Base-by-base conservation (phyloP, 2,113 vertebrate genomes). In the Meles meles region DNA sequence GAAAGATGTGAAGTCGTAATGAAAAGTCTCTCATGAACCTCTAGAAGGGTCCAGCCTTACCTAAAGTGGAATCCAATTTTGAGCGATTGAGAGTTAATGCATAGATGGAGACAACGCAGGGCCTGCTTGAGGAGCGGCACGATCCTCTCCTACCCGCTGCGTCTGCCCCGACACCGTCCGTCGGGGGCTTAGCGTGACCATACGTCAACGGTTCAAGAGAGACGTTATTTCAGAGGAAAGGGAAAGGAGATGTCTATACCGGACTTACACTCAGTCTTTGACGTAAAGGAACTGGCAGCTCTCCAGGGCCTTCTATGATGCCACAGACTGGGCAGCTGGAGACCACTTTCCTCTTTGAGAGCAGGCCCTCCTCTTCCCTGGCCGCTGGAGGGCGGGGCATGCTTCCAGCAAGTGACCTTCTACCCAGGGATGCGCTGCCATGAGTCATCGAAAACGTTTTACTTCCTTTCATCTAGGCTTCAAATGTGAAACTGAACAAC, bases 21-120 rank as follows among this genome's bases (percentile, higher is more conserved):
- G 71, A 95, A 61, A 47, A 94, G 95, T 94, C 31, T 96, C 67
- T 21, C 79, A 2, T 25, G 82, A 93, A 72, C 95, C 91, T 57
- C 72, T 10, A 0, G 27, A 12, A 88, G 95, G 92, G 97, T 96
- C 92, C n/a, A 88, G 90, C 47, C 44, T 71, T 86, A 59, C 89
- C 90, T 61, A 55, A 63, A 77, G 95, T 2, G n/a, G 84, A 15
- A 14, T 10, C 1, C 5, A 25, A 34, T 10, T 3, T 14, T 25
- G 5, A 49, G 93, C 69, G 37, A 12, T 12, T 55, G 71, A 52
- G 88, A 21, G 74, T 2, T 1, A 5, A 27, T 77, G 94, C 90
- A 84, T 12, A 87, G 86, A 84, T 47, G 97, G 8, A 49, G 47
- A 14, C 9, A 1, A 14, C 0, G 6, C 0, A 21, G 87, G 29